Percentiles rank a stretch among this genome's conserved stretches.
These are phyloP conservation scores for Dynastes tityus DNA, from an alignment of 2,888 invertebrate genomes.

Conservation along the genomic window DNA sequence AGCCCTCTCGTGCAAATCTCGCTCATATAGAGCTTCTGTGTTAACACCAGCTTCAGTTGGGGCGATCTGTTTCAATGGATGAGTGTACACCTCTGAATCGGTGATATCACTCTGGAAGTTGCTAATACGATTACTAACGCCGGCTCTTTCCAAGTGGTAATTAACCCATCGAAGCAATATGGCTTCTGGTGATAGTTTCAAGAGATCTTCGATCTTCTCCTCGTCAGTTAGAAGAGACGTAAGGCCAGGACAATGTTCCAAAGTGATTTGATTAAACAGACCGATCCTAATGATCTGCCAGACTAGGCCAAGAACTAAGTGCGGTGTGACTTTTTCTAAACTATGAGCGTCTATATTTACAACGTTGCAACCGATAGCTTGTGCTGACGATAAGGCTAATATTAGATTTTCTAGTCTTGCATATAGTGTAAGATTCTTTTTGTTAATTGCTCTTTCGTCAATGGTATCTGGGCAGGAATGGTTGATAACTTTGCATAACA, in stretches of 20 bases:
- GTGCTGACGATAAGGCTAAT: conserved; percentile 95
- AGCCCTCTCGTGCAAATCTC: conserved; percentile 85
- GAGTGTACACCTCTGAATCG: conserved; percentile 96
- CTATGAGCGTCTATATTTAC: conserved; percentile 98
- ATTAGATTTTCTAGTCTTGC: conserved; percentile 97
- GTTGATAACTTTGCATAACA: conserved; percentile 98
- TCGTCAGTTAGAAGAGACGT: conserved; percentile 89
- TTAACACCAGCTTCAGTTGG: conserved; percentile 89
- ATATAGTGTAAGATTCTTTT: conserved; percentile 94
- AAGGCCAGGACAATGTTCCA: conserved; percentile 97
- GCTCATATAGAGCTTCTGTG: conserved; percentile 86
- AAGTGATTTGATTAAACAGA: conserved; percentile 97
- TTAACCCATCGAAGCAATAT: conserved; percentile 99
- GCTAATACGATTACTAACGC: conserved; percentile 87
- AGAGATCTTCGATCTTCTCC: conserved; percentile 95
- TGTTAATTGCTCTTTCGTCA: conserved; percentile 98
- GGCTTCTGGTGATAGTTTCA: conserved; percentile 96
- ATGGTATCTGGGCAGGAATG: conserved; percentile 99
- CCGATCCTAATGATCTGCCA: conserved; percentile 99
- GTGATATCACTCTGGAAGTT: conserved; percentile 96
- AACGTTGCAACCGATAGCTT: conserved; percentile 98
- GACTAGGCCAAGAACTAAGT: conserved; percentile 94
- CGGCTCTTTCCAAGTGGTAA: conserved; percentile 94
- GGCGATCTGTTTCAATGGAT: conserved; percentile 95
- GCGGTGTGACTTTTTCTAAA: conserved; percentile 92